Conservation (phyloP, 1,140 invertebrate species). For the Drosophila pseudoobscura region DNA sequence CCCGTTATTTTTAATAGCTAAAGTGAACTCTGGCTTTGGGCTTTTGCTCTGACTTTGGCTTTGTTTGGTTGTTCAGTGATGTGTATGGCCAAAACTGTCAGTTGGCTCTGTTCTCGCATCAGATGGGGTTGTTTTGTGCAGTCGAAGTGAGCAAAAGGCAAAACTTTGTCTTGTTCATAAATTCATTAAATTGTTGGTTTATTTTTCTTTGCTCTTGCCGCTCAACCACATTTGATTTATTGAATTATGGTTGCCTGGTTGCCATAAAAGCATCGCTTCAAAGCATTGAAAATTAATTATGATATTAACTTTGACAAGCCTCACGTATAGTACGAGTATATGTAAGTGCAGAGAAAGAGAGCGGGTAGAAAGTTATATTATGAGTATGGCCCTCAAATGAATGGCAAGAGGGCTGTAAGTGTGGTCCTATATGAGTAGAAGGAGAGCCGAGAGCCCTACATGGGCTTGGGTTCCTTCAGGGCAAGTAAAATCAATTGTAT, state of each 20-base stretch:
- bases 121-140: constrained; percentile 37
- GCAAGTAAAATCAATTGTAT: constrained; percentile 25
- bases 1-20: neutral
- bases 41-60: constrained; percentile 8
- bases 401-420: neutral
- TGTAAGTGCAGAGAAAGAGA: neutral
- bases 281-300: constrained; percentile 76
- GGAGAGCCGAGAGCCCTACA: no score
- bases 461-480: neutral
- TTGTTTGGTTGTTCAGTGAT: constrained; percentile 26
- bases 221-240: constrained; percentile 74
- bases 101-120: constrained; percentile 38
- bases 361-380: constrained; percentile 9
- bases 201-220: constrained; percentile 18
- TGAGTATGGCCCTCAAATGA: neutral
- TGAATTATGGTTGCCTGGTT: constrained; percentile 71
- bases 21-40: constrained; percentile 17
- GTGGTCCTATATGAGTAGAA: neutral
- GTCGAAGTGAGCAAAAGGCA: constrained; percentile 52
- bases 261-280: constrained; percentile 69
- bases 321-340: no score
- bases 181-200: constrained; percentile 76
- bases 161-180: constrained; percentile 76
- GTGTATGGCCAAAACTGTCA: constrained; percentile 49
- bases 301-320: constrained; percentile 64